A percentile compares a stretch with the other conserved stretches of the same genome.
Conservation (phyloP, 2,797 vertebrate genomes). For the Zenarchopterus dispar region DNA sequence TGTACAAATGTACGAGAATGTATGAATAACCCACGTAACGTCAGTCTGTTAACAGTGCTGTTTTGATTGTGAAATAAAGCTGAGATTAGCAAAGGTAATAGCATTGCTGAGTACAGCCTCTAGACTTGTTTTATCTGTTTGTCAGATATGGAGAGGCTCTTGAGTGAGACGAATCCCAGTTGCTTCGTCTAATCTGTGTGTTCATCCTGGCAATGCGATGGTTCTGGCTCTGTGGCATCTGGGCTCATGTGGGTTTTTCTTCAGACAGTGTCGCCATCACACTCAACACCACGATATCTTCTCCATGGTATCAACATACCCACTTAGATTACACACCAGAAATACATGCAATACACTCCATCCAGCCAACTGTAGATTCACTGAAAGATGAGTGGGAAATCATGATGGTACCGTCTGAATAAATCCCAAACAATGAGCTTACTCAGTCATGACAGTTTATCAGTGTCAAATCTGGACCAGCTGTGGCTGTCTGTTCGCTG, state of each 20-base stretch:
- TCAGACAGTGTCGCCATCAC: conserved; percentile 25
- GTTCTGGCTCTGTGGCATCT: conserved; percentile 14
- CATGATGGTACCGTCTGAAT: conserved; percentile 46
- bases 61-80: neutral
- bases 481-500: conserved; percentile 25
- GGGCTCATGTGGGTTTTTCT: conserved; percentile 33
- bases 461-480: conserved; percentile 15
- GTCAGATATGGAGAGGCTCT: neutral
- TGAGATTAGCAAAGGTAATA: neutral
- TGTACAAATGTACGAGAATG: neutral
- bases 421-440: conserved; percentile 42
- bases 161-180: conserved; percentile 15
- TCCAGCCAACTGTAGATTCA: conserved; percentile 45
- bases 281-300: conserved; percentile 45
- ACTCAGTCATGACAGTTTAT: conserved; percentile 37
- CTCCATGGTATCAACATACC: conserved; percentile 17
- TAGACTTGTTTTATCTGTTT: conserved; percentile 23
- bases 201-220: conserved; percentile 1
- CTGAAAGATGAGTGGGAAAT: conserved; percentile 51
- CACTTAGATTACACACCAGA: conserved; percentile 30
- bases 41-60: neutral
- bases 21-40: neutral
- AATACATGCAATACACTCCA: conserved; percentile 8
- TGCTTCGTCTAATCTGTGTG: conserved; percentile 40
- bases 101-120: neutral